Evolutionary conservation across 2,888 invertebrate genomes (phyloP), one percentile per base, ranked within the genome.

Genomic region (Tachina fera): DNA sequence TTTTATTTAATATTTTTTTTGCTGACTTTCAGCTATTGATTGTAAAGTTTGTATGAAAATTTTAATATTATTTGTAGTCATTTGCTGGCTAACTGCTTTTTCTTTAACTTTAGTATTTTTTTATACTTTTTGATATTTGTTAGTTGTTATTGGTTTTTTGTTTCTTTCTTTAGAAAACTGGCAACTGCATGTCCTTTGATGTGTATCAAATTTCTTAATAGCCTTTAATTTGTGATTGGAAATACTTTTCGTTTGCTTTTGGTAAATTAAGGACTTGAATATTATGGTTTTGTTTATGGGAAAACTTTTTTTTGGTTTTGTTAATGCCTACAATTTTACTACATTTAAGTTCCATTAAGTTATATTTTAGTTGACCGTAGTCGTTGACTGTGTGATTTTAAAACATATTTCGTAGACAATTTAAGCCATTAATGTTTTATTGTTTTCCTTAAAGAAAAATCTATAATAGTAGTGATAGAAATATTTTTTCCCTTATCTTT

Each of bases 151-250:
- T 58, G 67, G 60, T 61, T 68, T 74, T 81, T 74, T 45, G 58
- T 13, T 16, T 45, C 45, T 43, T 68, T 51, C 31, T n/a, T 8
- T 16, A 16, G 22, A 75, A 43, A 51, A 51, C 68, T 76, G 61
- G 45, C 60, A 41, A 58, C 10, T 22, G 58, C 53, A 90, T 91
- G 91, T 89, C 89, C 90, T 90, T 87, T 91, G 91, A 91, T 91
- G 91, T 91, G 91, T 89, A 91, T 89, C 91, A 90, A 91, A 91
- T 91, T 91, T 91, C 91, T 91, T 91, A 91, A 91, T 91, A 90
- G 91, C 90, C 83, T 86, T 86, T 86, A 86, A 86, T 86, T 86
- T 86, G 86, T 80, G 83, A 86, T 86, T 83, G 86, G 79, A 80
- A 83, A 78, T 83, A 63, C 79, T 83, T 72, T 86, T 65, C 75